Conservation (phyloP, 2,888 invertebrate genomes). For the Aelia acuminata region DNA sequence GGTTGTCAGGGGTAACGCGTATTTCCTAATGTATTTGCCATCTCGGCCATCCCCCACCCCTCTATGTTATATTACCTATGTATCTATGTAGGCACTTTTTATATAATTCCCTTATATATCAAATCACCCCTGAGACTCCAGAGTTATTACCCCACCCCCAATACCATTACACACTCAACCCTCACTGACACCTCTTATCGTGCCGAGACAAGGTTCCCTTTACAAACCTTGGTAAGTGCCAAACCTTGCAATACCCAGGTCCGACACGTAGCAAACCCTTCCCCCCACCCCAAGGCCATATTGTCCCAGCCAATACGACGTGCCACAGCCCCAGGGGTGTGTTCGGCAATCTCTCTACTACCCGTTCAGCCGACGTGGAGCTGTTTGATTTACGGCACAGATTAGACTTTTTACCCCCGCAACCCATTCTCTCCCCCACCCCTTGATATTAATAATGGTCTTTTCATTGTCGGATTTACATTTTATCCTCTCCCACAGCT, state of each 20-base stretch:
- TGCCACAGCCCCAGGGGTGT: neutral
- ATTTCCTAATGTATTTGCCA: no score
- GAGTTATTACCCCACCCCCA: no score
- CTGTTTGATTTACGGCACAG: constrained; percentile 41
- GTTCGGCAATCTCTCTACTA: constrained; percentile 3
- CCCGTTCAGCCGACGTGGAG: neutral
- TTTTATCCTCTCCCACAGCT: constrained; percentile 32
- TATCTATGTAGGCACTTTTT: no score
- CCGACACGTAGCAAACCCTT: neutral
- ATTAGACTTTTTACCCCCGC: constrained; percentile 25
- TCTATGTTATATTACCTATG: no score
- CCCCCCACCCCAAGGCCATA: neutral
- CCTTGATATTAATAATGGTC: constrained; percentile 30
- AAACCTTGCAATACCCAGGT: neutral
- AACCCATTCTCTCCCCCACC: neutral
- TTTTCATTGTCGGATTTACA: constrained; percentile 40
- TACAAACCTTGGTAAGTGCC: no score
- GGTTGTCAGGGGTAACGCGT: no score
- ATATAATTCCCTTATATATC: no score
- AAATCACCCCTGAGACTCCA: no score
- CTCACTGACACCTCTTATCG: no score
- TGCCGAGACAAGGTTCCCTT: no score
- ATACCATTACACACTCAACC: no score
- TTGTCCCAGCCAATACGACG: neutral
- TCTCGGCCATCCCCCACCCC: no score